Base-by-base conservation (phyloP, 2,888 invertebrate species). In the Gortyna flavago region DNA sequence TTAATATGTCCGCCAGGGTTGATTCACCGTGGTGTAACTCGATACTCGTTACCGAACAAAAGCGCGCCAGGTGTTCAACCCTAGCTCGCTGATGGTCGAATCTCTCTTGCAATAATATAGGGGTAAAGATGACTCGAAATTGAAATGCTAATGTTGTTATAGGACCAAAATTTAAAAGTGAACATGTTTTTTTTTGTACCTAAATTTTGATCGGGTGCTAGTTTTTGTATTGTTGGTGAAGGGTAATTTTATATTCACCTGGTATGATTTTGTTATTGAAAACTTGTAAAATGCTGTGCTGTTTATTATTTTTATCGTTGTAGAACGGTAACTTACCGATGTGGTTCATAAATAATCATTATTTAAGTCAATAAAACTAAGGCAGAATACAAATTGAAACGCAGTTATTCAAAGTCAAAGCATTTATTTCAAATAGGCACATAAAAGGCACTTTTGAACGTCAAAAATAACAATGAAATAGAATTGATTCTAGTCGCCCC, bases 21-120 rank as follows among this genome's bases (percentile, higher is more conserved):
- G 81, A 67, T 79, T 80, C 81, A 68, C 51, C 72, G 68, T 75
- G 38, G 70, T 72, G 88, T 89, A 86, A 89, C 84, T 85, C 85
- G 79, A 89, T 89, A 86, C 88, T 89, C 87, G 89, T 85, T 84
- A 81, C 80, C 57, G 85, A 87, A 89, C 89, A 89, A 89, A 78
- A 67, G 81, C 75, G 66, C 72, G 85, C 89, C 89, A 89, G 89
- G 89, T 89, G 89, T 88, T 72, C 87, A 88, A 87, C 87, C 89
- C 88, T 86, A 81, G 76, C 80, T 13, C 66, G 72, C 85, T 74
- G 85, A 80, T 85, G 84, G 81, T 71, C 84, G 85, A 82, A 80
- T 76, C 82, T 82, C 85, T 81, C 81, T 81, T 87, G 75, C 83
- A 85, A 87, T 89, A 89, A 89, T 68, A 86, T 80, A 79, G 87